phyloP scores from a whole-genome alignment of 2,113 vertebrate species.

The Butorides virescens region DNA sequence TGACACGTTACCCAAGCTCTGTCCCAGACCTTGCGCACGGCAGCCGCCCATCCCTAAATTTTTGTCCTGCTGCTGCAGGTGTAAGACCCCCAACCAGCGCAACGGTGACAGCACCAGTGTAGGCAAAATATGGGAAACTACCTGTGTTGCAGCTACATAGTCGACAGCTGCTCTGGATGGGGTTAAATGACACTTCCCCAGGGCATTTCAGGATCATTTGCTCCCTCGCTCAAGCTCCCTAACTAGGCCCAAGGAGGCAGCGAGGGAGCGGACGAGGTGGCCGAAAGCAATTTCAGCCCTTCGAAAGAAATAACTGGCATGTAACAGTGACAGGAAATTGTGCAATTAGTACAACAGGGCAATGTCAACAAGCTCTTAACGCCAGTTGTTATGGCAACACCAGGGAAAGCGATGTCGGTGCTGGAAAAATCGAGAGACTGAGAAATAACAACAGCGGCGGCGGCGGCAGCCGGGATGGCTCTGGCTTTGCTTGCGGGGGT shows the following conservation, averaged over 20 bases:
- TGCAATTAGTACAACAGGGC: slow-evolving; percentile 72
- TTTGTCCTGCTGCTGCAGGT: background rate
- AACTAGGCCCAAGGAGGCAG: slow-evolving; percentile 46
- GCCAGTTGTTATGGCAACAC: slow-evolving; percentile 73
- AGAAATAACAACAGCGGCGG: background rate
- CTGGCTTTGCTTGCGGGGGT: background rate
- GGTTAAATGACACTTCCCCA: slow-evolving; percentile 36
- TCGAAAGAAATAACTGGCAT: slow-evolving; percentile 61
- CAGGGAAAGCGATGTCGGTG: slow-evolving; percentile 16
- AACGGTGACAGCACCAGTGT: background rate
- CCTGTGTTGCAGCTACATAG: background rate
- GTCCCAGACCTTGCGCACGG: accelerated
- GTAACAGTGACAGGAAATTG: slow-evolving; percentile 66
- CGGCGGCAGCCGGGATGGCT: background rate
- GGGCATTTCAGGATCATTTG: slow-evolving; percentile 43
- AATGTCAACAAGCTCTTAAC: slow-evolving; percentile 71
- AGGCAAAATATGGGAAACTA: background rate
- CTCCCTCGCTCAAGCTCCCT: slow-evolving; percentile 17
- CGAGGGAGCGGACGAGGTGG: slow-evolving; percentile 21
- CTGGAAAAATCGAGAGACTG: slow-evolving; percentile 40
- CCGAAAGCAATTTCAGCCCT: slow-evolving; percentile 63
- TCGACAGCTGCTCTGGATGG: background rate
- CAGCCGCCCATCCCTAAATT: background rate
- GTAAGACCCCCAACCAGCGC: background rate
- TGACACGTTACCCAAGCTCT: background rate